Evolutionary conservation across 2,113 vertebrate genomes (phyloP).

Genomic region (Calidris pugnax): DNA sequence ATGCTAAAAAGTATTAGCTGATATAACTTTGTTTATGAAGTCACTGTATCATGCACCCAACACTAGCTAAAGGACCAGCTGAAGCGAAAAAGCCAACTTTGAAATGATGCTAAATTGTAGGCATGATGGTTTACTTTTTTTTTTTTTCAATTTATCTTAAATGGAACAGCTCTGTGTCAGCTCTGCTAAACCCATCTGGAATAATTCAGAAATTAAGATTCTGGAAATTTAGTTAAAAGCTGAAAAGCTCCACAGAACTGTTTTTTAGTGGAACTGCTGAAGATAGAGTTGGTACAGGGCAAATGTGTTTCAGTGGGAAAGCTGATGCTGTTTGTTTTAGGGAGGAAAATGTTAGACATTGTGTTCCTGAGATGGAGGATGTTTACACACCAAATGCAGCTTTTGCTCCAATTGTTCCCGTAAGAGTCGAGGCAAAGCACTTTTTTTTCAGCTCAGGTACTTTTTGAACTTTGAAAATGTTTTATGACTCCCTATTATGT

Average conservation of each 20-base stretch:
- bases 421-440: neutral
- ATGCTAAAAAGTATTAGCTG: neutral
- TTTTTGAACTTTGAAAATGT: constrained; percentile 2
- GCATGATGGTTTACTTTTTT: neutral
- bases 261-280: neutral
- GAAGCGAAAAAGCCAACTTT: neutral
- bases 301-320: neutral
- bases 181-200: neutral
- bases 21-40: neutral
- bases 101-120: neutral
- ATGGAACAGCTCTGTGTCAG: neutral
- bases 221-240: neutral
- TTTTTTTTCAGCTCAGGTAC: neutral
- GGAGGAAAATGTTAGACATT: neutral
- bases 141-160: neutral
- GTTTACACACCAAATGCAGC: neutral
- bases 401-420: neutral
- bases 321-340: neutral
- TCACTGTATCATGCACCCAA: neutral
- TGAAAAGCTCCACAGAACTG: neutral
- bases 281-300: neutral
- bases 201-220: neutral
- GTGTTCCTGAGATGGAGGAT: neutral
- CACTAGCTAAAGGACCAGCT: neutral
- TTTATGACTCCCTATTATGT: neutral